Percentiles rank a stretch among this genome's conserved stretches.
Evolutionary conservation across 1,140 invertebrate genomes (phyloP).

Genomic region (Ganaspis sp.): DNA sequence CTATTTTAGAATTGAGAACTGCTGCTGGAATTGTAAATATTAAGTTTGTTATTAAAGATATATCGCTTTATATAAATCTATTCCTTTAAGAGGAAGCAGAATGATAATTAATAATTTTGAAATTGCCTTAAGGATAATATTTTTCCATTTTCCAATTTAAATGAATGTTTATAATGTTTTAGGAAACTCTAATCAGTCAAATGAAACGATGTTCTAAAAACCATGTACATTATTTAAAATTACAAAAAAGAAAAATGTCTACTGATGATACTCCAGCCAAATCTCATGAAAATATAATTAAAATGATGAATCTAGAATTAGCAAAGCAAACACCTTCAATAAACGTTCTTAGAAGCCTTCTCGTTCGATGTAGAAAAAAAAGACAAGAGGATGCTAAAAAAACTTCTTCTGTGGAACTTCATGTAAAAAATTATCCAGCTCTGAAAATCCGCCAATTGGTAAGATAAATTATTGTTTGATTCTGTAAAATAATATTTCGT

Average conservation of each 20-base stretch:
- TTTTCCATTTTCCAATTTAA: too few species aligned
- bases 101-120: not conserved
- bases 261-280: not conserved
- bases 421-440: not conserved
- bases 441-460: not conserved
- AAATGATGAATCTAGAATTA: constrained; percentile 8
- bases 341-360: not conserved
- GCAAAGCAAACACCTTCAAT: not conserved
- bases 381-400: constrained; percentile 8
- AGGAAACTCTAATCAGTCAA: constrained; percentile 5
- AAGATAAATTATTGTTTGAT: not conserved
- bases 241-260: not conserved
- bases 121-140: too few species aligned
- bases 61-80: too few species aligned
- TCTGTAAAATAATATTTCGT: not conserved
- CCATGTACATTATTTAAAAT: not conserved
- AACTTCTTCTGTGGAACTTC: not conserved
- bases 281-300: not conserved
- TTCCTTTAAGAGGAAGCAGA: too few species aligned
- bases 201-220: constrained; percentile 9
- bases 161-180: too few species aligned
- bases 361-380: not conserved
- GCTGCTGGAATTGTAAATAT: constrained; percentile 1
- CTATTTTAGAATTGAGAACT: not conserved
- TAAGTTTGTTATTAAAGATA: too few species aligned